Evolutionary conservation across 2,113 vertebrate genomes (phyloP), one percentile per base, ranked within the genome.

Genomic region (Semnornis frantzii): DNA sequence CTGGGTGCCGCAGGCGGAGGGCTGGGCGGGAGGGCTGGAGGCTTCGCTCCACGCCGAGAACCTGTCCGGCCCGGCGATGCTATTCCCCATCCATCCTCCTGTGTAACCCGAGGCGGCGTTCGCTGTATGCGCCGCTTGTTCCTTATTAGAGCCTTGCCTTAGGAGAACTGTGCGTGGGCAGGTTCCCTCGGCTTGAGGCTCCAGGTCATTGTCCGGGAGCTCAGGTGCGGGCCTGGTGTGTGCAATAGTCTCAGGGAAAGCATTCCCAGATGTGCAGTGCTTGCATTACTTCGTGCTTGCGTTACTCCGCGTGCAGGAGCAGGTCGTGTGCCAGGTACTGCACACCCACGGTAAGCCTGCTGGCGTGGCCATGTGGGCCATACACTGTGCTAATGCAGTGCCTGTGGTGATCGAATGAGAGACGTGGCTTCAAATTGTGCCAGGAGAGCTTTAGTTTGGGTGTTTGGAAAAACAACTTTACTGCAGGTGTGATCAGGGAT

Each of bases 191-290:
- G 72, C 31, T 39, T 9, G 7, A 8, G 27, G 27, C 46, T 74
- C 30, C 7, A 0, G 12, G 79, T 3, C 39, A 0, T 20, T 10
- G 48, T 1, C 12, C 50, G 3, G 54, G 70, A 14, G 39, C 0
- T 5, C 1, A 4, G 42, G n/a, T 5, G 3, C 0, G 1, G 25
- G 6, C 9, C 24, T 10, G 89, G 7, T 15, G 27, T 5, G 21
- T 30, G 1, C 39, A 2, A 21, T 0, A 5, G 42, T 0, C 23
- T 12, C 6, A 4, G 48, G 66, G 37, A 12, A 2, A 24, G 6
- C 2, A 3, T 4, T 21, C 12, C 11, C 18, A 15, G 2, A 4
- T 2, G 6, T 8, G 39, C 39, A 0, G 6, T 4, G 8, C 18
- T 27, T 3, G 39, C 58, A 2, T n/a, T 1, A 6, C n/a, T 30